These are phyloP conservation scores for Sminthopsis crassicaudata DNA, from an alignment of 2,113 vertebrate genomes.

Conservation along the genomic window DNA sequence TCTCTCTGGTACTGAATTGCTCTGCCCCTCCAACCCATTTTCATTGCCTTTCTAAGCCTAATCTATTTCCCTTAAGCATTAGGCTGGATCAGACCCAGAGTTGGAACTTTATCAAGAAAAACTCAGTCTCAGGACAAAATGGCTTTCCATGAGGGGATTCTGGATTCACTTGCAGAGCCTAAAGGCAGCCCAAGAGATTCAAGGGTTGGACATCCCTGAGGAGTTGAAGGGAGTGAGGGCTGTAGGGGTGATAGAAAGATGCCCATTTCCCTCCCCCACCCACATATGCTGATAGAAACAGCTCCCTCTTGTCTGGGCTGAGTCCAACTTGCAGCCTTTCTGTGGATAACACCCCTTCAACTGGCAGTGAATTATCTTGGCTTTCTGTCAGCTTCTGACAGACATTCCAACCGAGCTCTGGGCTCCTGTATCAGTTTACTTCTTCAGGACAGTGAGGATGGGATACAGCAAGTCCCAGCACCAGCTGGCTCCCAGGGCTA, in stretches of 20 bases:
- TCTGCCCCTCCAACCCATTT: not conserved
- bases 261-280: not conserved
- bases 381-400: not conserved
- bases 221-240: not conserved
- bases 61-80: not conserved
- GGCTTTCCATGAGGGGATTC: not conserved
- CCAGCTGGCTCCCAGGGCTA: not conserved
- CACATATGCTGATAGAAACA: not conserved
- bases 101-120: not conserved
- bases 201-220: not conserved
- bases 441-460: constrained; percentile 1
- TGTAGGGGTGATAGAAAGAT: not conserved
- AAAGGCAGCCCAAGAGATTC: not conserved
- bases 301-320: not conserved
- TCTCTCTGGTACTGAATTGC: not conserved
- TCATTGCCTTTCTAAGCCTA: not conserved
- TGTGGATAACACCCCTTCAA: not conserved
- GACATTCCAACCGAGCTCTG: not conserved
- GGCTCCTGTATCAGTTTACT: not conserved
- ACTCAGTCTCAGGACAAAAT: not conserved
- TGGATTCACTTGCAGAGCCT: not conserved
- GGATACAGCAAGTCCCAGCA: not conserved
- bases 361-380: not conserved
- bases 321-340: not conserved
- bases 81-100: not conserved